These are phyloP conservation scores for Ganaspis brasiliensis DNA, from an alignment of 2,888 invertebrate genomes.

Conservation along the genomic window DNA sequence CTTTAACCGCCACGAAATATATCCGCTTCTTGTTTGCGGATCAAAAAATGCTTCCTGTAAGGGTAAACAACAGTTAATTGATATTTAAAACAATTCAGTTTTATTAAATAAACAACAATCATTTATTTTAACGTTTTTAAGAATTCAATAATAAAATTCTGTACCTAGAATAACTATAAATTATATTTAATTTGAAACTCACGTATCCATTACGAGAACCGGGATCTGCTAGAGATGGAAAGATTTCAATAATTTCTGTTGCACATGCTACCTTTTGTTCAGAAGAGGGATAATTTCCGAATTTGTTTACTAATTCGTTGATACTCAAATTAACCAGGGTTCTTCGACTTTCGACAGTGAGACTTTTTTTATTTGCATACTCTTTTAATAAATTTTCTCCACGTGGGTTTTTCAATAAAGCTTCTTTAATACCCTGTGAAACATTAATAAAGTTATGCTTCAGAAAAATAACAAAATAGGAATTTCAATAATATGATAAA, in stretches of 20 bases:
- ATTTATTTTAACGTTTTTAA: neutral
- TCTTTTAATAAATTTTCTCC: too few relatives aligned
- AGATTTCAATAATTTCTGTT: conserved; percentile 29
- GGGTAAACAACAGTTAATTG: too few relatives aligned
- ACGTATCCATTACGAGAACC: neutral
- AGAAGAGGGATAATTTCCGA: conserved; percentile 43
- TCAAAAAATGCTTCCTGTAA: conserved; percentile 3
- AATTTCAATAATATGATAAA: too few relatives aligned
- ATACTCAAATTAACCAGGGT: conserved; percentile 42
- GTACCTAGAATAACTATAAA: neutral
- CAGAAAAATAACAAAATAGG: too few relatives aligned
- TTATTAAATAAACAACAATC: neutral
- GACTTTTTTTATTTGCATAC: too few relatives aligned
- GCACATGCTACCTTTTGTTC: conserved; percentile 44
- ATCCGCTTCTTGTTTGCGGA: neutral
- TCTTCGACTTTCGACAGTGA: neutral
- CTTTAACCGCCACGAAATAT: neutral
- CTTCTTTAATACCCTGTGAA: too few relatives aligned
- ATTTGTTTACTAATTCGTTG: conserved; percentile 30
- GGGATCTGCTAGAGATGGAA: conserved; percentile 39
- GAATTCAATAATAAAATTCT: neutral
- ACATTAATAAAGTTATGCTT: too few relatives aligned
- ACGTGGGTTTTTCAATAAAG: too few relatives aligned
- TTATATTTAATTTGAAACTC: neutral
- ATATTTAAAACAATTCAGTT: too few relatives aligned